Evolutionary conservation across 2,888 invertebrate species (phyloP).

Genomic region (Metacarcinus magister): DNA sequence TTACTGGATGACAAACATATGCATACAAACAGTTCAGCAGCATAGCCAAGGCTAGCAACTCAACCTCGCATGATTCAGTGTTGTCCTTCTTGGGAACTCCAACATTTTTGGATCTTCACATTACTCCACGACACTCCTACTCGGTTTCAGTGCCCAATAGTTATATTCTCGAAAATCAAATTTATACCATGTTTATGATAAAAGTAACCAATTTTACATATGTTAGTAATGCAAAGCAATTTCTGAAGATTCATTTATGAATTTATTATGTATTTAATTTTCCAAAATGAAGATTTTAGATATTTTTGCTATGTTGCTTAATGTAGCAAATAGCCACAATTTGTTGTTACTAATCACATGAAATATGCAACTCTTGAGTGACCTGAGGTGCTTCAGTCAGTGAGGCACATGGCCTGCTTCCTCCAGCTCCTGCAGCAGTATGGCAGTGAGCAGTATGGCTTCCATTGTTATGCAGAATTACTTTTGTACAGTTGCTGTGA

Average conservation of each 20-base stretch:
- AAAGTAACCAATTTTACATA: neutral
- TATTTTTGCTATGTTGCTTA: neutral
- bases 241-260: neutral
- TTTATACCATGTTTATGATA: neutral
- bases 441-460: slow-evolving; percentile 47
- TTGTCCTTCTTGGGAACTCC: slow-evolving; percentile 11
- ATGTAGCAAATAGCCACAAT: neutral
- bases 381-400: slow-evolving; percentile 51
- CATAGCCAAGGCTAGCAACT: slow-evolving; percentile 40
- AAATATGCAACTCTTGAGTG: slow-evolving; percentile 40
- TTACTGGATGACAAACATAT: neutral
- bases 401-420: slow-evolving; percentile 32
- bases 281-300: neutral
- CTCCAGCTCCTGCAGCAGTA: slow-evolving; percentile 20
- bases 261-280: neutral
- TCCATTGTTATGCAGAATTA: slow-evolving; percentile 51
- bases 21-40: slow-evolving; percentile 3
- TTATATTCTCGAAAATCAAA: neutral
- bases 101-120: neutral
- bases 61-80: slow-evolving; percentile 21
- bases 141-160: neutral
- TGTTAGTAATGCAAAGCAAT: neutral
- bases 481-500: slow-evolving; percentile 46
- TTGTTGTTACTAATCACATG: slow-evolving; percentile 6
- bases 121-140: neutral